Percentiles rank a stretch among this genome's conserved stretches.
phyloP scores from a whole-genome alignment of 1,140 invertebrate species.

The Bombyx mandarina region DNA sequence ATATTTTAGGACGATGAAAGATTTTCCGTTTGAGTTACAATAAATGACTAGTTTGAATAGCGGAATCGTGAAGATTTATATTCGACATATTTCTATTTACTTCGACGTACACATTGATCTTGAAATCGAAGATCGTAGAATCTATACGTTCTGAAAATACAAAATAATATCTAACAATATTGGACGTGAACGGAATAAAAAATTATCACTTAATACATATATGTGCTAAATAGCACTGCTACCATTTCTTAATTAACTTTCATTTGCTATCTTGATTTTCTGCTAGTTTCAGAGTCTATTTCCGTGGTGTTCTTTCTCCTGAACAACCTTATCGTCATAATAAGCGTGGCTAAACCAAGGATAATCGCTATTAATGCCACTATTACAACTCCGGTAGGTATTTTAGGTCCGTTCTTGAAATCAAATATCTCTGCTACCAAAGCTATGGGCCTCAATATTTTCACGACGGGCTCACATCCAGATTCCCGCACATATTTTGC shows the following conservation, averaged over 20 bases:
- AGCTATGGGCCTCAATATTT: constrained; percentile 59
- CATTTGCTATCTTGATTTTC: constrained; percentile 42
- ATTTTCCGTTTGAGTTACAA: too few species aligned
- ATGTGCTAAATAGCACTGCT: background rate
- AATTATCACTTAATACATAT: too few species aligned
- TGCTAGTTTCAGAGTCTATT: constrained; percentile 36
- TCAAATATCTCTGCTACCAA: constrained; percentile 34
- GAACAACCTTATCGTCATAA: constrained; percentile 49
- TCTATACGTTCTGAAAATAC: too few species aligned
- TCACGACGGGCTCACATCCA: constrained; percentile 72
- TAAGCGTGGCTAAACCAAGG: constrained; percentile 33
- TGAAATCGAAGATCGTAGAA: too few species aligned
- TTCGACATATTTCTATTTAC: too few species aligned
- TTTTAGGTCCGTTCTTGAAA: constrained; percentile 14
- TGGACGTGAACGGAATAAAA: too few species aligned
- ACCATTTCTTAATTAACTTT: background rate
- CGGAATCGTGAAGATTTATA: too few species aligned
- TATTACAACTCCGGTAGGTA: constrained; percentile 26
- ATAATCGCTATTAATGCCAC: constrained; percentile 33
- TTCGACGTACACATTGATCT: too few species aligned
- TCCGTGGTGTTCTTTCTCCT: constrained; percentile 15
- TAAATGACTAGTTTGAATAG: too few species aligned
- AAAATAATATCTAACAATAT: too few species aligned
- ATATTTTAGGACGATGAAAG: too few species aligned
- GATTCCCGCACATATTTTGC: constrained; percentile 80